A percentile compares a stretch with the other conserved stretches of the same genome.
These are phyloP conservation scores for Rhagoletis pomonella DNA, from an alignment of 1,140 invertebrate genomes.

Conservation along the genomic window DNA sequence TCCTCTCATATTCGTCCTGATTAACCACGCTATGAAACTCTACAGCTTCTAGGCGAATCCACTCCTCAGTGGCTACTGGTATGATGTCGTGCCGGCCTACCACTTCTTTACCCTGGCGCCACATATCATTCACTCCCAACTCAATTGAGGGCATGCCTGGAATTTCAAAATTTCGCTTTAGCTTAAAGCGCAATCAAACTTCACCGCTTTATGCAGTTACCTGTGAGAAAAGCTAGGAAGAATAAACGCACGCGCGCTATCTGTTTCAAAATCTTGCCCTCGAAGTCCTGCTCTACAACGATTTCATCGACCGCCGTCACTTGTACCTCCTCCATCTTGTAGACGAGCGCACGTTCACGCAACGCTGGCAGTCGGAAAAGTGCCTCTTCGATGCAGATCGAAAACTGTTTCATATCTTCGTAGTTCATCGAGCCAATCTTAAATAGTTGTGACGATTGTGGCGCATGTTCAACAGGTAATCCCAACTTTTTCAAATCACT, in stretches of 20 bases:
- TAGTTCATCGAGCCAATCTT: slow-evolving; percentile 94
- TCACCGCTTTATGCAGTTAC: slow-evolving; percentile 70
- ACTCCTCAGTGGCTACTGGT: slow-evolving; percentile 98
- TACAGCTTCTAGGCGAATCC: slow-evolving; percentile 96
- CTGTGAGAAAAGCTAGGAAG: slow-evolving; percentile 93
- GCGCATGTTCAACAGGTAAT: slow-evolving; percentile 97
- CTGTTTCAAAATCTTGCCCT: slow-evolving; percentile 91
- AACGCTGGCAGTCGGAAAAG: slow-evolving; percentile 89
- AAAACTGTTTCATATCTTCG: slow-evolving; percentile 94
- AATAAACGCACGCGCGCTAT: slow-evolving; percentile 96
- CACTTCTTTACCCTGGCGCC: slow-evolving; percentile 97
- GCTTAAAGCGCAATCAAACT: not conserved
- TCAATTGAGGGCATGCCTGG: slow-evolving; percentile 96
- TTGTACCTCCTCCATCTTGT: slow-evolving; percentile 99
- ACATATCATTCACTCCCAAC: slow-evolving; percentile 97
- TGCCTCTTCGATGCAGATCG: slow-evolving; percentile 90
- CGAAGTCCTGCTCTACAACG: slow-evolving; percentile 92
- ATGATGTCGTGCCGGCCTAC: slow-evolving; percentile 99
- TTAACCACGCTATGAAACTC: slow-evolving; percentile 97
- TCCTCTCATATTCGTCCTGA: slow-evolving; percentile 91
- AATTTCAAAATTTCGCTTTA: slow-evolving; percentile 46
- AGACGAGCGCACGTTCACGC: slow-evolving; percentile 91
- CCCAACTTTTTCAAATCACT: slow-evolving; percentile 94
- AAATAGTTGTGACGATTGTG: slow-evolving; percentile 95
- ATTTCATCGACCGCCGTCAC: slow-evolving; percentile 97